Evolutionary conservation across 2,888 invertebrate species (phyloP).

Genomic region (Ditylenchus weischeri): DNA sequence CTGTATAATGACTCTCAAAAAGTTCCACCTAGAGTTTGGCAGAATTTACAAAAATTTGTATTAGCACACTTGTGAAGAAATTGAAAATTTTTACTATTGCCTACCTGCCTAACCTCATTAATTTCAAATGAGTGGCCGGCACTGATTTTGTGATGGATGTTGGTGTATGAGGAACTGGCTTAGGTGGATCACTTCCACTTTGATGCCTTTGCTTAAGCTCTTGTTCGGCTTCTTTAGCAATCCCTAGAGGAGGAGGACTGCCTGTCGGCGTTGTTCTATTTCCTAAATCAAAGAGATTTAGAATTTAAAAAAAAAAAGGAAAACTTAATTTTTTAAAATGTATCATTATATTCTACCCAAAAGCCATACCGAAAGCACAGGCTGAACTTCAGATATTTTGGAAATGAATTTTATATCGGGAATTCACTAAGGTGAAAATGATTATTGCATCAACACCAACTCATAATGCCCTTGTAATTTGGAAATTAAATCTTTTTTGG

Average conservation of each 20-base stretch:
- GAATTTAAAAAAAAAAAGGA: too few species aligned
- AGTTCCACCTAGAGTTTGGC: too few species aligned
- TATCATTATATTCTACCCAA: too few species aligned
- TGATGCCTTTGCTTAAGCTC: conserved; percentile 24
- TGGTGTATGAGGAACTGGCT: background rate
- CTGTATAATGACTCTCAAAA: too few species aligned
- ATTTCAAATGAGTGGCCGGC: conserved; percentile 27
- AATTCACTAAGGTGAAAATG: too few species aligned
- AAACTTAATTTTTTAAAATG: background rate
- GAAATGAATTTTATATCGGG: too few species aligned
- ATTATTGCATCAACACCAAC: background rate
- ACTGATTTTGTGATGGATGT: background rate
- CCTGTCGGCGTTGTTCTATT: conserved; percentile 14
- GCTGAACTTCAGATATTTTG: too few species aligned
- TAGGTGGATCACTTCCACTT: conserved; percentile 20
- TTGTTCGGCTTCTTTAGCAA: conserved; percentile 11
- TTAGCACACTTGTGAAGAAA: too few species aligned
- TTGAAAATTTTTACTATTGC: background rate
- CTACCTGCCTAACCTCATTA: conserved; percentile 24
- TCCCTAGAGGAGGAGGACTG: conserved; percentile 10
- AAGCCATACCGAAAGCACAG: too few species aligned
- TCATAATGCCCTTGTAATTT: background rate
- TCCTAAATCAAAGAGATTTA: background rate
- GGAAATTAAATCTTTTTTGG: background rate
- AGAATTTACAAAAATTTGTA: too few species aligned